Base-by-base conservation (phyloP, 2,113 vertebrate species). In the Chaetodon trifascialis region DNA sequence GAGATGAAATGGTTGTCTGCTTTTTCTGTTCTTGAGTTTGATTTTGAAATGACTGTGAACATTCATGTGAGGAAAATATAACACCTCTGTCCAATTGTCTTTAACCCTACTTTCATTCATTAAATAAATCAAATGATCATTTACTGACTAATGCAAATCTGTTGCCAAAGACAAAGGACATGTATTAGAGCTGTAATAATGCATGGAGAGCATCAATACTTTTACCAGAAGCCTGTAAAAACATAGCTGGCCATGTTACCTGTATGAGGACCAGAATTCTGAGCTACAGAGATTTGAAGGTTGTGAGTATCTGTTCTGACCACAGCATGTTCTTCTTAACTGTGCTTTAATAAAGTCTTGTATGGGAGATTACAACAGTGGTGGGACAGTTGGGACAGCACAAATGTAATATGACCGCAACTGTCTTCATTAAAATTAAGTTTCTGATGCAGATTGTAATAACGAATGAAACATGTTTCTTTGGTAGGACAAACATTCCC, bases 51-150 rank as follows among this genome's bases (percentile, higher is more conserved):
- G 72, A 91, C 79, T 94, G 86, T 94, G 58, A 92, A 92, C 77
- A 81, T 75, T 80, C 55, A 73, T 81, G 56, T 91, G 87, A 93
- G 80, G 42, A 88, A 89, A 85, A 80, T 71, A 47, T 78, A 64
- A 81, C 68, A 87, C 59, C 69, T 77, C 79, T 91, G 90, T 90
- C 67, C 74, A 85, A 79, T 58, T 88, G 64, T 90, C 89, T 91
- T 88, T 76, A 93, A 90, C 85, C 85, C 78, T 85, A 92, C 92
- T 93, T 93, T 94, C 86, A 94, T 94, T 91, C 91, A 93, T 88
- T 86, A 85, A 93, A 95, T 93, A 92, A 95, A 96, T 91, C 74
- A 90, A 89, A 92, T 91, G 86, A 93, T 93, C 90, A 90, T 65
- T 82, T 90, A 70, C 65, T 59, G 66, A 69, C 83, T 68, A 69